Evolutionary conservation across 2,797 vertebrate genomes (phyloP).

Genomic region (Aphelocoma californica): DNA sequence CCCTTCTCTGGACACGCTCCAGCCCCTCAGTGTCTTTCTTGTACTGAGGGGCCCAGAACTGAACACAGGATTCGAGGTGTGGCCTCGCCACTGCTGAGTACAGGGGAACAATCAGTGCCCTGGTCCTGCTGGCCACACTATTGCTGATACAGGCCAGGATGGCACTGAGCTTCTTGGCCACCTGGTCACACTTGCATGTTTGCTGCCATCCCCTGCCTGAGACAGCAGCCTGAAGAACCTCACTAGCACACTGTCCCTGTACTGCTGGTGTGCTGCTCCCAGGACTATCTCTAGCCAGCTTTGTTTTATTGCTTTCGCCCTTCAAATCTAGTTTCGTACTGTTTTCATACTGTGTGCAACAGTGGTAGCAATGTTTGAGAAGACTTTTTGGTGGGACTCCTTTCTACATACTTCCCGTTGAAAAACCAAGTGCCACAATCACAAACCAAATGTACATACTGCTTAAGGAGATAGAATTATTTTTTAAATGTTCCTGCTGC

Average conservation of each 20-base stretch:
- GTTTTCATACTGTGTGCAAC: not conserved
- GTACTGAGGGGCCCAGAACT: not conserved
- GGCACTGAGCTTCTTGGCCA: not conserved
- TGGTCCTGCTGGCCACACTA: not conserved
- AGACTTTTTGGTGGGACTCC: not conserved
- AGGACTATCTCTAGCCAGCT: not conserved
- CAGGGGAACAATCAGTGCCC: not conserved
- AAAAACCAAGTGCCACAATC: not conserved
- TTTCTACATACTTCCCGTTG: not conserved
- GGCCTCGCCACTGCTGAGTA: rapidly evolving
- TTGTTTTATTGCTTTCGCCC: not conserved
- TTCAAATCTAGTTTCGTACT: not conserved
- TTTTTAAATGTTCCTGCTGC: not conserved
- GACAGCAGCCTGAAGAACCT: not conserved
- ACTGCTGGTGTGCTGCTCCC: not conserved
- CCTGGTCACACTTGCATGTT: not conserved
- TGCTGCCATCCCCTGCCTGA: not conserved
- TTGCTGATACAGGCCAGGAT: not conserved
- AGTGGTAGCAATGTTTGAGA: not conserved
- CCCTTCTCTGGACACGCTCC: rapidly evolving
- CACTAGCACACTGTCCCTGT: not conserved
- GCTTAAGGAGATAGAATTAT: not conserved
- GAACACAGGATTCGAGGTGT: not conserved
- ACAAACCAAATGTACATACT: not conserved
- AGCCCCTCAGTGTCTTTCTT: not conserved